A percentile compares a stretch with the other conserved stretches of the same genome.
These are phyloP conservation scores for Nomada lathburiana DNA, from an alignment of 2,888 invertebrate species.

Conservation along the genomic window DNA sequence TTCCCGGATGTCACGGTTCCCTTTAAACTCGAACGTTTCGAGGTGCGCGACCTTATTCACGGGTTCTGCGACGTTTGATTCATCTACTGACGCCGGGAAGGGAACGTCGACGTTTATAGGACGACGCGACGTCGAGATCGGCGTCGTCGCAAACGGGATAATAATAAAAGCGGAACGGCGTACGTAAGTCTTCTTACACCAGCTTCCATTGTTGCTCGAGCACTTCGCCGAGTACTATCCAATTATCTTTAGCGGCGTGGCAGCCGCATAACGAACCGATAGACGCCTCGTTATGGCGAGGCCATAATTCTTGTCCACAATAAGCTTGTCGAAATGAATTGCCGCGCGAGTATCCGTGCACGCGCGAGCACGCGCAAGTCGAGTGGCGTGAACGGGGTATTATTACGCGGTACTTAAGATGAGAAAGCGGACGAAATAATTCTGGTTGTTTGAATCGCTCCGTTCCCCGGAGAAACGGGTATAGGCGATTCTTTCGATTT, in stretches of 20 bases:
- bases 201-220: conserved; percentile 63
- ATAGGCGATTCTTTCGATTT: too few species aligned
- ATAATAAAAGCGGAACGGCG: conserved; percentile 41
- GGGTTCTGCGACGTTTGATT: conserved; percentile 2
- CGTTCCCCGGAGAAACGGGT: background rate
- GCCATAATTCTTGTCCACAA: conserved; percentile 67
- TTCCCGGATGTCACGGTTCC: conserved; percentile 36
- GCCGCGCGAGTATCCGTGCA: conserved; percentile 47
- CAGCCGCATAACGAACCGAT: conserved; percentile 69
- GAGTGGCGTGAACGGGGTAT: conserved; percentile 41
- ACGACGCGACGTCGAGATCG: background rate
- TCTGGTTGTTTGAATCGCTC: background rate
- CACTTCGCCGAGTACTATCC: conserved; percentile 66
- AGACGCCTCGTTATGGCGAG: conserved; percentile 69
- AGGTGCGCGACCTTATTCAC: conserved; percentile 17
- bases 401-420: conserved; percentile 62
- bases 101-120: conserved; percentile 16
- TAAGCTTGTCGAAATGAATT: conserved; percentile 68
- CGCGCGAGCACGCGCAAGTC: conserved; percentile 34
- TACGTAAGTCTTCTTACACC: conserved; percentile 57
- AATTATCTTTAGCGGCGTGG: conserved; percentile 65
- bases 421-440: conserved; percentile 61
- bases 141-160: background rate
- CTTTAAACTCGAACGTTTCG: conserved; percentile 1
- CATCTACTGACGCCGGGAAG: background rate